Evolutionary conservation across 2,113 vertebrate species (phyloP).

Genomic region (Platycercus adscitus): DNA sequence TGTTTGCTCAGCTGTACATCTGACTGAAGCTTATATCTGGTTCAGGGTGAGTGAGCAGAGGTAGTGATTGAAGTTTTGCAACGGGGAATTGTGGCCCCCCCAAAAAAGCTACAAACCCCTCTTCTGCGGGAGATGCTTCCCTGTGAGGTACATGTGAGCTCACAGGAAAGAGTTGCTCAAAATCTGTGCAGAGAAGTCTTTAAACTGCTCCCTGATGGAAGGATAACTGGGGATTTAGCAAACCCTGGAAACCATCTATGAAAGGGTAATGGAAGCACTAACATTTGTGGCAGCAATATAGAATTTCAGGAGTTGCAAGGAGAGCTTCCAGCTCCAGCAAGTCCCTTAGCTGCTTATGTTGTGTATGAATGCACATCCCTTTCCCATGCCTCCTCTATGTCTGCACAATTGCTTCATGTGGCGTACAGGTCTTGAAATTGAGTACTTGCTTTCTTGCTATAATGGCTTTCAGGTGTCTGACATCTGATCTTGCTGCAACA

Average conservation of each 20-base stretch:
- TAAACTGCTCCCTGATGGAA: background rate
- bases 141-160: background rate
- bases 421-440: background rate
- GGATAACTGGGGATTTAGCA: background rate
- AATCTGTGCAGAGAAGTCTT: background rate
- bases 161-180: background rate
- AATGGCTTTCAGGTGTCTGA: background rate
- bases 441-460: background rate
- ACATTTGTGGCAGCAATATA: accelerated
- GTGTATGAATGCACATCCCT: background rate
- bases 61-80: background rate
- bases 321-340: background rate
- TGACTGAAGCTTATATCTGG: background rate
- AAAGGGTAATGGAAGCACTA: accelerated
- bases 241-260: background rate
- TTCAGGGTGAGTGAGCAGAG: background rate
- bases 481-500: background rate
- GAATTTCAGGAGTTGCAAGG: background rate
- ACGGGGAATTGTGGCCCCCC: background rate
- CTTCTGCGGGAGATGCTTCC: background rate
- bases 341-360: accelerated
- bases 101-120: background rate
- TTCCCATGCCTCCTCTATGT: background rate
- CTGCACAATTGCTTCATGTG: background rate
- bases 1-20: background rate